Evolutionary conservation across 2,113 vertebrate genomes (phyloP).

Genomic region (Phycodurus eques): DNA sequence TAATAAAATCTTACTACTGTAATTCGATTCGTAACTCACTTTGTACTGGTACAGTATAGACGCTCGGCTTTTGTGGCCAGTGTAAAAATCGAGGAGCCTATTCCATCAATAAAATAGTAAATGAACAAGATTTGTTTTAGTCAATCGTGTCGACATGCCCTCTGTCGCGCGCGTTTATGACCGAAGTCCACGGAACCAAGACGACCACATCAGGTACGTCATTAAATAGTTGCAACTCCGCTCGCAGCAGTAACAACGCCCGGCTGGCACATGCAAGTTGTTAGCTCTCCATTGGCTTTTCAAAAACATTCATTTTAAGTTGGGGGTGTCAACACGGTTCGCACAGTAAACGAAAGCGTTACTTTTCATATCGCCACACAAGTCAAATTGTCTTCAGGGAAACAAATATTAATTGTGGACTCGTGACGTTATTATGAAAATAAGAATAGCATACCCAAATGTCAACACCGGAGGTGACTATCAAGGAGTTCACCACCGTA

Average conservation of each 20-base stretch:
- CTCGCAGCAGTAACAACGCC: not conserved
- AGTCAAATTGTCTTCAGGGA: not conserved
- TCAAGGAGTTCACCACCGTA: slow-evolving; percentile 1
- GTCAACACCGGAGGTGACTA: not conserved
- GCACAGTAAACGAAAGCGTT: not conserved
- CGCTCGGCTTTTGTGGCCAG: no score
- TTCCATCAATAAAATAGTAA: no score
- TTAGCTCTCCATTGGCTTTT: not conserved
- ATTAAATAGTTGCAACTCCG: not conserved
- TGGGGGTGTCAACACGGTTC: not conserved
- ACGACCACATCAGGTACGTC: not conserved
- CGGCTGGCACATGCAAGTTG: not conserved
- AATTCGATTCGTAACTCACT: no score
- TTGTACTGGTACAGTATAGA: no score
- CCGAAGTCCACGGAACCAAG: not conserved
- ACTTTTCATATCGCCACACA: not conserved
- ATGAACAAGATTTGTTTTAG: no score
- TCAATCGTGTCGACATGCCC: no score
- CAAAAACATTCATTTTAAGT: not conserved
- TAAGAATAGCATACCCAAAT: slow-evolving; percentile 11
- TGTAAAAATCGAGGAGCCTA: no score
- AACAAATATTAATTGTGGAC: not conserved
- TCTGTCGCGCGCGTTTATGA: no score
- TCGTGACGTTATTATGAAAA: not conserved
- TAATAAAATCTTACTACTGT: no score